These are phyloP conservation scores for Dromococcyx pavoninus DNA, from an alignment of 2,797 vertebrate genomes.

Conservation along the genomic window DNA sequence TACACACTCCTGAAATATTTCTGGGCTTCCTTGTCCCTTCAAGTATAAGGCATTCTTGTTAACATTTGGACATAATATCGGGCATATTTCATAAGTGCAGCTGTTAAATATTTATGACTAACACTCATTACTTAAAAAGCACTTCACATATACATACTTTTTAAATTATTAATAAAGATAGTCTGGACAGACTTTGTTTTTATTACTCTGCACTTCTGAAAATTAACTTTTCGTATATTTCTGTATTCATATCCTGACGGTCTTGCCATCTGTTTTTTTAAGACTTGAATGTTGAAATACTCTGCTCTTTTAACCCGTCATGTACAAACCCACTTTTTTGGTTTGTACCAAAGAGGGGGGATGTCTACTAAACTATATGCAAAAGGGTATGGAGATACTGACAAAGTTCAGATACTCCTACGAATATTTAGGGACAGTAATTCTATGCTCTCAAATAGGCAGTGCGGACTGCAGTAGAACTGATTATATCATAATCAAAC, in stretches of 20 bases:
- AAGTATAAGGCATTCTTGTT: conserved; percentile 69
- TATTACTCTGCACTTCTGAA: conserved; percentile 62
- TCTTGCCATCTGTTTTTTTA: conserved; percentile 9
- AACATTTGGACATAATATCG: conserved; percentile 75
- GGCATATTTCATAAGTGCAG: conserved; percentile 68
- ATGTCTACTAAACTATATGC: neutral
- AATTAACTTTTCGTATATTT: conserved; percentile 64
- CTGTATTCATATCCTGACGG: conserved; percentile 22
- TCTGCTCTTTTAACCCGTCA: neutral
- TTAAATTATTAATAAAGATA: conserved; percentile 73
- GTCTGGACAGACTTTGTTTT: conserved; percentile 64
- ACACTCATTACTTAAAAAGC: conserved; percentile 73
- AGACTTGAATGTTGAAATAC: neutral
- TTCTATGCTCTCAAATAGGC: neutral
- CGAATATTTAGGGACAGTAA: neutral
- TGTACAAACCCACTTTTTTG: neutral
- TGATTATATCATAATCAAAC: neutral
- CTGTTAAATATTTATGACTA: conserved; percentile 76
- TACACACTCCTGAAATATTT: conserved; percentile 71
- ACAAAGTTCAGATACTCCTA: neutral
- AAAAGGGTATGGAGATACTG: neutral
- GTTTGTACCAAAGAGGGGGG: neutral
- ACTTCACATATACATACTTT: conserved; percentile 60
- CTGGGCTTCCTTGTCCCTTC: conserved; percentile 66
- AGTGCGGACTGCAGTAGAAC: neutral